phyloP scores from a whole-genome alignment of 2,113 vertebrate species.

The Hemiscyllium ocellatum region DNA sequence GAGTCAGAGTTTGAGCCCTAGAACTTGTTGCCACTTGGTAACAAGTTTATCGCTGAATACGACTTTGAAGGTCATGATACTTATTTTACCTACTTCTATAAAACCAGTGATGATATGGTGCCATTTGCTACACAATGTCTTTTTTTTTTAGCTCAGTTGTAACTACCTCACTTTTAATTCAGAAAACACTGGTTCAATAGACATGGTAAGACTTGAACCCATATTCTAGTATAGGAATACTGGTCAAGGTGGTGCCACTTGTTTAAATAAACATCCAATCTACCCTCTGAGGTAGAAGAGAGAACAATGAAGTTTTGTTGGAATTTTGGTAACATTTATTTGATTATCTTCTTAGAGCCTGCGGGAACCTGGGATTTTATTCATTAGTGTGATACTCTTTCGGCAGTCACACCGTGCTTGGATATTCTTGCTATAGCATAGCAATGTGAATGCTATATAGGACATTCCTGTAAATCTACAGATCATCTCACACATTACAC shows the following conservation, averaged over 20 bases:
- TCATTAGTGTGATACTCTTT: too few species aligned
- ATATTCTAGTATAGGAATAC: not conserved
- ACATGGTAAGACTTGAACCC: not conserved
- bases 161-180: not conserved
- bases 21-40: not conserved
- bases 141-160: not conserved
- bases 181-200: not conserved
- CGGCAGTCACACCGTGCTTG: too few species aligned
- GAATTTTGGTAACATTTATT: not conserved
- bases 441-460: too few species aligned
- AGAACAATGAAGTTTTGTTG: too few species aligned
- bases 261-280: not conserved
- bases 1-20: not conserved
- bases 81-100: not conserved
- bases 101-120: not conserved
- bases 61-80: not conserved
- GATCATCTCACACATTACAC: too few species aligned
- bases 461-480: too few species aligned
- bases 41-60: not conserved
- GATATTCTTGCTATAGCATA: too few species aligned
- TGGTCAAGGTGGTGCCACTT: not conserved
- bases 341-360: too few species aligned
- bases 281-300: not conserved
- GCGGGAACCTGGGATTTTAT: too few species aligned
- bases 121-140: not conserved